Conservation (phyloP, 1,140 invertebrate genomes). For the Magallana gigas region DNA sequence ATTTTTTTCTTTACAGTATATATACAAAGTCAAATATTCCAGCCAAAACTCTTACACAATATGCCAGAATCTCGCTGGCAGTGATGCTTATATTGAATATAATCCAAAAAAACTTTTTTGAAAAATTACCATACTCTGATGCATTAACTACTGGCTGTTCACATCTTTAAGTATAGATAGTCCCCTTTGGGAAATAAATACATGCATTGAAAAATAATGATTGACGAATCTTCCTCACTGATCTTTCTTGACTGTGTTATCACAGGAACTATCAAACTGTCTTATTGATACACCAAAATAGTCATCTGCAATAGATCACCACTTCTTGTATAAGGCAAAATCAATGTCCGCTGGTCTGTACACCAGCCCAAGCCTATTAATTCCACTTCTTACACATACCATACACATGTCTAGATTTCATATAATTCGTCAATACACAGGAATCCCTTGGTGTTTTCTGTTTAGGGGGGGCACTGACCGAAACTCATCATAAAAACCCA, state of each 20-base stretch:
- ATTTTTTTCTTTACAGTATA: slow-evolving; percentile 9
- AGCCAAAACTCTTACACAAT: slow-evolving; percentile 18
- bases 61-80: not conserved
- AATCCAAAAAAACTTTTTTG: not conserved
- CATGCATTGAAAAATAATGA: not conserved
- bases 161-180: not conserved
- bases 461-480: slow-evolving; percentile 12
- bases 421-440: slow-evolving; percentile 30
- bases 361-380: slow-evolving; percentile 30
- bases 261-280: slow-evolving; percentile 26
- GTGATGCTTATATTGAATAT: not conserved
- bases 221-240: slow-evolving; percentile 13
- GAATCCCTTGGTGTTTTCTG: not conserved
- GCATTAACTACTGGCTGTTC: not conserved
- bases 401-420: slow-evolving; percentile 22
- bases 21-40: slow-evolving; percentile 26
- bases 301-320: slow-evolving; percentile 30
- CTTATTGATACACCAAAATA: slow-evolving; percentile 28
- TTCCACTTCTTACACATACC: slow-evolving; percentile 30
- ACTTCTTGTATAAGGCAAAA: slow-evolving; percentile 24
- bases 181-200: slow-evolving; percentile 9
- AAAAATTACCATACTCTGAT: not conserved
- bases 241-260: slow-evolving; percentile 26
- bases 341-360: slow-evolving; percentile 28
- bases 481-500: not conserved